Conservation (phyloP, 1,140 invertebrate species). For the Diploscapter pachys region DNA sequence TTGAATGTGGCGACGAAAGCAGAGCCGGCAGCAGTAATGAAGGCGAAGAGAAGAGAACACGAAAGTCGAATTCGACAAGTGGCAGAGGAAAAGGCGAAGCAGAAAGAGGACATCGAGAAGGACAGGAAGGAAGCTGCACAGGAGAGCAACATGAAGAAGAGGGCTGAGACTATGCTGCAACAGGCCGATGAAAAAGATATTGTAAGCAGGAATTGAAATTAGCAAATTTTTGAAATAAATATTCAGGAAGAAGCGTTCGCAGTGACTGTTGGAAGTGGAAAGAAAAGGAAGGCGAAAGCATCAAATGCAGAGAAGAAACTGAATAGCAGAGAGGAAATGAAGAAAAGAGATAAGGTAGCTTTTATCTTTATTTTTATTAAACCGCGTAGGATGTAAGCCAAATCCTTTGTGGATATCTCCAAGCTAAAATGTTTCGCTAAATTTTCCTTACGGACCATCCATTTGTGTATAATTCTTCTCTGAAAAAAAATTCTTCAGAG, state of each 20-base stretch:
- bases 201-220: too few relatives aligned
- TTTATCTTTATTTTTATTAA: too few relatives aligned
- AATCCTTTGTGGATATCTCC: too few relatives aligned
- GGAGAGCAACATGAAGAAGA: background rate
- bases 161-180: background rate
- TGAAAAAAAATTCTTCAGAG: too few relatives aligned
- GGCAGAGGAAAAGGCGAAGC: conserved; percentile 63
- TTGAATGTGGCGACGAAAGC: conserved; percentile 77
- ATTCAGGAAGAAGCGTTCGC: conserved; percentile 9
- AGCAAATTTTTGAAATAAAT: conserved; percentile 11
- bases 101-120: conserved; percentile 66
- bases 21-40: conserved; percentile 62
- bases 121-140: conserved; percentile 60
- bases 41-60: conserved; percentile 62
- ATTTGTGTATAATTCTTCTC: too few relatives aligned
- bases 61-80: conserved; percentile 42
- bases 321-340: conserved; percentile 12
- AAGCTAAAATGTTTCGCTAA: too few relatives aligned
- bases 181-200: conserved; percentile 17
- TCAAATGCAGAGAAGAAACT: conserved; percentile 1
- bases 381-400: too few relatives aligned
- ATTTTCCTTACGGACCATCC: too few relatives aligned
- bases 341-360: too few relatives aligned
- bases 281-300: conserved; percentile 2
- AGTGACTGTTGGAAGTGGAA: background rate